A percentile compares a stretch with the other conserved stretches of the same genome.
Conservation (phyloP, 2,113 vertebrate species). For the Seriola aureovittata region DNA sequence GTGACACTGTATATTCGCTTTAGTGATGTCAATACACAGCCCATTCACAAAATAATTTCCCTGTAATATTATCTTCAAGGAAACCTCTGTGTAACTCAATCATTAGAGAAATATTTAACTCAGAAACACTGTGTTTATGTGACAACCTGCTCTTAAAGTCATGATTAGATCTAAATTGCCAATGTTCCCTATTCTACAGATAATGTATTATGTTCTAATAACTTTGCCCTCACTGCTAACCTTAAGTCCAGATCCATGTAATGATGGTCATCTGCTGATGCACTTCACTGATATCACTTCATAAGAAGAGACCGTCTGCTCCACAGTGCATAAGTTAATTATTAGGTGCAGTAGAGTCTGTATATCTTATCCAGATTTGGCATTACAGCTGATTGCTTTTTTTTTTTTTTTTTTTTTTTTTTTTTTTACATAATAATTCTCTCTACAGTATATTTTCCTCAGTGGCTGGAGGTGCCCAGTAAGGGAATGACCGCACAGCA, state of each 20-base stretch:
- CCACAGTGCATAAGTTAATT: neutral
- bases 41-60: constrained; percentile 6
- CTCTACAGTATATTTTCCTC: neutral
- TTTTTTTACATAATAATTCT: neutral
- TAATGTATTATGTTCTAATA: neutral
- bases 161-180: neutral
- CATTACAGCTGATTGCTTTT: too few relatives aligned
- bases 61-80: neutral
- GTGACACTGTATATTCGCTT: neutral
- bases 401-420: too few relatives aligned
- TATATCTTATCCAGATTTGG: neutral
- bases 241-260: neutral
- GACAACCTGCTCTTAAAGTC: neutral
- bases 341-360: neutral
- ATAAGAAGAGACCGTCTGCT: neutral
- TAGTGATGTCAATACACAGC: constrained; percentile 7
- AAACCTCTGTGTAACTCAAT: neutral
- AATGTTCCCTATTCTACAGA: neutral
- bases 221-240: neutral
- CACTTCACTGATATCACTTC: neutral
- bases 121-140: neutral
- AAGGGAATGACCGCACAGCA: neutral
- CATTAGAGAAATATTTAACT: neutral
- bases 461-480: neutral
- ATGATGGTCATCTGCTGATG: neutral